Conservation (phyloP, 2,888 invertebrate species). For the Pyrrhia umbra region DNA sequence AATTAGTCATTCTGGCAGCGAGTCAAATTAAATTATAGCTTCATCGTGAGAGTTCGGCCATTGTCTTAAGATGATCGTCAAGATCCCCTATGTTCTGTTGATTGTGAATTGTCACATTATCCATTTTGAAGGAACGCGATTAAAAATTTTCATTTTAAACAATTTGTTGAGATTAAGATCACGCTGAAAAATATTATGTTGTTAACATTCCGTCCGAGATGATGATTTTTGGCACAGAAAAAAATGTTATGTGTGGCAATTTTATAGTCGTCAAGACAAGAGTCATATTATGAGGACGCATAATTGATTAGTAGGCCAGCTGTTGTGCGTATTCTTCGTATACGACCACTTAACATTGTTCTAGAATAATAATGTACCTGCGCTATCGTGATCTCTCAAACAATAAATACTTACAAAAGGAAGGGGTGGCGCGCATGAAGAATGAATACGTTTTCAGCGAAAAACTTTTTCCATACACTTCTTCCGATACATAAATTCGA, state of each 20-base stretch:
- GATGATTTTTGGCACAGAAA: slow-evolving; percentile 86
- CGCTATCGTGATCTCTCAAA: slow-evolving; percentile 49
- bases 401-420: slow-evolving; percentile 34
- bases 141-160: slow-evolving; percentile 84
- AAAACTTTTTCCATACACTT: slow-evolving; percentile 80
- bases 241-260: slow-evolving; percentile 83
- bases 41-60: slow-evolving; percentile 77
- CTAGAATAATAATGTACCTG: slow-evolving; percentile 69
- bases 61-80: slow-evolving; percentile 82
- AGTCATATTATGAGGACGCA: slow-evolving; percentile 82
- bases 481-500: slow-evolving; percentile 80
- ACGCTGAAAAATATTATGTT: slow-evolving; percentile 86
- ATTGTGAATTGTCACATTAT: slow-evolving; percentile 68
- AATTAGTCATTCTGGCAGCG: slow-evolving; percentile 88
- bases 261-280: slow-evolving; percentile 84
- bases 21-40: slow-evolving; percentile 85
- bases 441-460: slow-evolving; percentile 63
- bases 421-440: slow-evolving; percentile 54
- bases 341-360: slow-evolving; percentile 74
- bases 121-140: slow-evolving; percentile 76
- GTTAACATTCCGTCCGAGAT: slow-evolving; percentile 85
- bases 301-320: slow-evolving; percentile 87
- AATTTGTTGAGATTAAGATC: slow-evolving; percentile 87
- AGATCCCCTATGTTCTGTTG: slow-evolving; percentile 73
- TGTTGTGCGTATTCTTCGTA: slow-evolving; percentile 76